Evolutionary conservation across 2,888 invertebrate genomes (phyloP), one percentile per base, ranked within the genome.

Genomic region (Endotricha flammealis): DNA sequence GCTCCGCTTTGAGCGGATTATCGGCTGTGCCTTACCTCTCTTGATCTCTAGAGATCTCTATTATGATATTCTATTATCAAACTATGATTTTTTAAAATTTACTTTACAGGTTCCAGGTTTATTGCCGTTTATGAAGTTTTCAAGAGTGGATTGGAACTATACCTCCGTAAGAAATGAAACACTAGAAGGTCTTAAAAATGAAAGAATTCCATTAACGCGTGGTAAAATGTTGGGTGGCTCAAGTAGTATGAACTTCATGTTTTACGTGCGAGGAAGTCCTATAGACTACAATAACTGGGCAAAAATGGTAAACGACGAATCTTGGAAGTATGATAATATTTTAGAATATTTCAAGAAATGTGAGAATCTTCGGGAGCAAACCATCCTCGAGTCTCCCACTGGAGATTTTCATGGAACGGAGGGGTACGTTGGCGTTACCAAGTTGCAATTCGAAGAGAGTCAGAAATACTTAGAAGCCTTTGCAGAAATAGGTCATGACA

Each of bases 261-360:
- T 39, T 1, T 53, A 60, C 28, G 41, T 47, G 7, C 41, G 57
- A 16, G 58, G 62, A 0, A 51, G 50, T 24, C 46, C 50, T 4
- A 42, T 44, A 1, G 64, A 70, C 31, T 69, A 57, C 28, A 41
- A 64, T 3, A 11, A 36, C 7, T 72, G 70, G 71, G 61, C 62
- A 1, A 33, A 43, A 3, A 42, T 46, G 0, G 44, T 41, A 0
- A 42, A 48, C 2, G 67, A 70, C 17, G 36, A 46, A 0, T 44
- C 46, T 0, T 72, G 72, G 68, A 57, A 40, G 2, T 72, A 62
- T 46, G 33, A 50, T 0, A 50, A 50, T 9, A 48, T 68, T 0
- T 34, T 62, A 1, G 57, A 59, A 1, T 66, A 62, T 39, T 64
- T 67, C n/a, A 57, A 48, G 4, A 72, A 66, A 44, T 56, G 58